These are phyloP conservation scores for Scopus umbretta DNA, from an alignment of 2,113 vertebrate genomes.

Conservation along the genomic window DNA sequence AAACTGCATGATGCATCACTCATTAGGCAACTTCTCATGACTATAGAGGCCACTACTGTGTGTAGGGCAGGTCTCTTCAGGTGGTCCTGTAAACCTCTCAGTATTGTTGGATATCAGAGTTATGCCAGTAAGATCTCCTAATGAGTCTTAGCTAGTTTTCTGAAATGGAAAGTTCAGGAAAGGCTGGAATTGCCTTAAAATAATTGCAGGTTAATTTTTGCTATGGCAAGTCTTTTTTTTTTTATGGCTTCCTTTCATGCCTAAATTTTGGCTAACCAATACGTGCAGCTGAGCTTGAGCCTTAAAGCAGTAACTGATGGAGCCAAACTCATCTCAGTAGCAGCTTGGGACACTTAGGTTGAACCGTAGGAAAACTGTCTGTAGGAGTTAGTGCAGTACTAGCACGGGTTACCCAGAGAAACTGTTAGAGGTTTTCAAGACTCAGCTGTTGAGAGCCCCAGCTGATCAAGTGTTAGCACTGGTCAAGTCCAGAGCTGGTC, in stretches of 20 bases:
- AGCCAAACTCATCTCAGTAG: neutral
- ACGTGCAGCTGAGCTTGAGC: neutral
- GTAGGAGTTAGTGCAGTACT: neutral
- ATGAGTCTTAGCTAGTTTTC: neutral
- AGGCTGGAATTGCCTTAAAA: neutral
- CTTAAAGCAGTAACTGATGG: neutral
- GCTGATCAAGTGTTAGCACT: neutral
- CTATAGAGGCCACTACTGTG: neutral
- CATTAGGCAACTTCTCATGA: neutral
- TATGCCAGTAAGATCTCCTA: neutral
- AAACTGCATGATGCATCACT: neutral
- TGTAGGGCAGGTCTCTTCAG: neutral
- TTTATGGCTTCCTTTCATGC: neutral
- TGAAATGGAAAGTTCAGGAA: neutral
- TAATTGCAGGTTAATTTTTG: neutral
- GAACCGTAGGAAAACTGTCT: neutral
- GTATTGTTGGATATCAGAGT: neutral
- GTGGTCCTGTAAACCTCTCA: neutral
- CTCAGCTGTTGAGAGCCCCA: neutral
- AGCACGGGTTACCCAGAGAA: neutral
- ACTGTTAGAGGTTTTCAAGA: neutral
- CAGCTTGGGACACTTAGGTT: neutral
- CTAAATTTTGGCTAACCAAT: neutral
- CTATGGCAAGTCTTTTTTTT: neutral
- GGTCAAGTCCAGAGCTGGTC: neutral